Evolutionary conservation across 2,797 vertebrate genomes (phyloP), one percentile per base, ranked within the genome.

Genomic region (Galago senegalensis): DNA sequence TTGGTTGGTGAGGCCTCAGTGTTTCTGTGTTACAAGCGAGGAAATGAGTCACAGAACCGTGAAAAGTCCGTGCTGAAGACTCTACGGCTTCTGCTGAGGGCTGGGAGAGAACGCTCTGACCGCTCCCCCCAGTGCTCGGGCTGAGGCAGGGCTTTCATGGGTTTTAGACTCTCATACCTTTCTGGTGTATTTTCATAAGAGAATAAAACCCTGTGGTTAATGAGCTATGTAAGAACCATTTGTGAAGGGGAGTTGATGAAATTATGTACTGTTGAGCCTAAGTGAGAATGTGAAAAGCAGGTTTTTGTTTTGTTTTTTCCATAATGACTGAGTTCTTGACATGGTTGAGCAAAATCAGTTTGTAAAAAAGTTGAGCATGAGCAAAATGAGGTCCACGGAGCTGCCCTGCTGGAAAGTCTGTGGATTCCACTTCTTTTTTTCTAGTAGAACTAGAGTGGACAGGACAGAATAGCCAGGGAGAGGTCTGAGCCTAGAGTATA

Each of bases 11-110:
- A 77, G 5, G 23, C 31, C 10, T 56, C 40, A 5, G 16, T 67
- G 43, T 67, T 89, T 92, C 65, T 88, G 37, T 83, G 77, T 93
- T 86, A 40, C 65, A 53, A 86, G 46, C 58, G 76, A 97, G 92
- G 96, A 97, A 96, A 69, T 97, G 97, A 97, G 95, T 97, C 97
- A 97, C 49, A 8, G 77, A 80, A n/a, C 31, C 69, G 31, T 69
- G 18, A 75, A 34, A 53, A 53, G 37, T 23, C 86, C 1, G 4
- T 77, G 63, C 53, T 49, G 69, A 87, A 75, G 89, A 23, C 67
- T 43, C 29, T 1, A 2, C 0, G 0, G 87, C 81, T 53, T 79
- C 81, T 73, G 4, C 77, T 21, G 31, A 37, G 61, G 37, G 60
- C 84, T 60, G 63, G 84, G 37, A 93, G 92, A 82, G 23, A 65